Conservation (phyloP, 1,140 invertebrate genomes). For the Calliopsis andreniformis region DNA sequence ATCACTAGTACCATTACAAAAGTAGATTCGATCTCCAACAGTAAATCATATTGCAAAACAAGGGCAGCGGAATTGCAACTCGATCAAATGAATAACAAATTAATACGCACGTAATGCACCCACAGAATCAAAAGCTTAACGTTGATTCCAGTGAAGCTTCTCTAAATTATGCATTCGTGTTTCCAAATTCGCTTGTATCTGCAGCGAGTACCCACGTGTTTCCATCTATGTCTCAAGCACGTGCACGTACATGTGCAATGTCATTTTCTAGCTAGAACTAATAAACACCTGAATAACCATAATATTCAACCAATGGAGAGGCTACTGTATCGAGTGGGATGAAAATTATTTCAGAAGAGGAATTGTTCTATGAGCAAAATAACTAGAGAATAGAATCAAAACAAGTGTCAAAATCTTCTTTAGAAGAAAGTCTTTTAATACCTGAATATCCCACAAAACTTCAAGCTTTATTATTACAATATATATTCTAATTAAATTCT, state of each 20-base stretch:
- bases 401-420: too few species aligned
- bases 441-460: too few species aligned
- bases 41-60: neutral
- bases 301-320: too few species aligned
- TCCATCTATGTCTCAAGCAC: neutral
- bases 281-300: too few species aligned
- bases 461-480: too few species aligned
- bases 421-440: too few species aligned
- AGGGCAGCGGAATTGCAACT: constrained; percentile 39
- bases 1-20: too few species aligned
- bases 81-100: constrained; percentile 51
- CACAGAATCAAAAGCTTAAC: constrained; percentile 44
- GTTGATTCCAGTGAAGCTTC: constrained; percentile 4
- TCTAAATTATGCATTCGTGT: constrained; percentile 43
- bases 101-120: constrained; percentile 50
- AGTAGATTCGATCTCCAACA: constrained; percentile 32
- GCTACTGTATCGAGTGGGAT: too few species aligned
- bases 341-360: too few species aligned
- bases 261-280: neutral
- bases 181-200: neutral
- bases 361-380: too few species aligned
- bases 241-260: constrained; percentile 3
- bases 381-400: too few species aligned
- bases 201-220: neutral
- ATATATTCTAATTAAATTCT: too few species aligned